Conservation (phyloP, 2,113 vertebrate species). For the Pseudorhombus dupliciocellatus region DNA sequence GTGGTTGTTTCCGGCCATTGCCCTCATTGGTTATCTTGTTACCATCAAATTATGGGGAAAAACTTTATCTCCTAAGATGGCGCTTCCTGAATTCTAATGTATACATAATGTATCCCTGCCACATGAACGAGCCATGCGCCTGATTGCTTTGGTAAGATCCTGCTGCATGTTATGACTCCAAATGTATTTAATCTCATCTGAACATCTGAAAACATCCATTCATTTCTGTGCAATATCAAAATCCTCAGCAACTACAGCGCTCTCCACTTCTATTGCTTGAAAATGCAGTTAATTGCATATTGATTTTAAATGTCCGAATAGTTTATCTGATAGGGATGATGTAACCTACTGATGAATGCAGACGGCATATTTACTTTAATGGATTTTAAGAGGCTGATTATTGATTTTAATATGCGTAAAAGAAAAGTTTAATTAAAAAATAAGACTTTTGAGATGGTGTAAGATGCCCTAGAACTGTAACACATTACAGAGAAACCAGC, state of each 20-base stretch:
- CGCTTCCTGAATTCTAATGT: not conserved
- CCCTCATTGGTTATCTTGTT: slow-evolving; percentile 40
- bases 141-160: not conserved
- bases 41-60: slow-evolving; percentile 40
- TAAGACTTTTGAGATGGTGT: no score
- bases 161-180: no score
- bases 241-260: not conserved
- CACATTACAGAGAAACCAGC: not conserved
- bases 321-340: not conserved
- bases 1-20: not conserved
- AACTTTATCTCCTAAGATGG: slow-evolving; percentile 18
- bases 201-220: not conserved
- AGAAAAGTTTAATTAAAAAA: not conserved
- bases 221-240: not conserved
- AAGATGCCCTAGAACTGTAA: not conserved
- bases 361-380: not conserved
- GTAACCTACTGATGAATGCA: not conserved
- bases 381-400: not conserved
- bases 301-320: not conserved
- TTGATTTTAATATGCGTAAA: not conserved
- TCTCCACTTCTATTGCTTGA: not conserved
- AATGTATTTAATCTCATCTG: not conserved
- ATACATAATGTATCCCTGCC: not conserved
- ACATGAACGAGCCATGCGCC: not conserved
- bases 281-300: slow-evolving; percentile 5